Evolutionary conservation across 1,140 invertebrate species (phyloP).

Genomic region (Apis laboriosa): DNA sequence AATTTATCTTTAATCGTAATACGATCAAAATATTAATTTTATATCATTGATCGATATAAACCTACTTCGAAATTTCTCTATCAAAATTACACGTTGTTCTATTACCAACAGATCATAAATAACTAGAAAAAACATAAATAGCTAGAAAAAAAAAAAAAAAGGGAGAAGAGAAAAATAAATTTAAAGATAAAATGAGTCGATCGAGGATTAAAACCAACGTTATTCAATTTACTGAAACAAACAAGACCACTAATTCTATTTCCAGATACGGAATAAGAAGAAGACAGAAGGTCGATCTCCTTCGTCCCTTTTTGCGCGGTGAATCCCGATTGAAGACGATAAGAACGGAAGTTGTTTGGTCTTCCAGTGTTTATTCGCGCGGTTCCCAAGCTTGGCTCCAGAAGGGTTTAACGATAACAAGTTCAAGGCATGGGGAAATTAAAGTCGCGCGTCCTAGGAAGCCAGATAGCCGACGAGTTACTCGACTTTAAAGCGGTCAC

Average conservation of each 20-base stretch:
- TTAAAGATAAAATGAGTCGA: too few species aligned
- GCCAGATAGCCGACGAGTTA: slow-evolving; percentile 16
- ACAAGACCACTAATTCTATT: neutral
- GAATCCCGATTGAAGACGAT: slow-evolving; percentile 12
- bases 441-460: slow-evolving; percentile 8
- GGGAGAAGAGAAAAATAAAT: neutral
- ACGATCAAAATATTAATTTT: too few species aligned
- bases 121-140: too few species aligned
- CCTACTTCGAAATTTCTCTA: too few species aligned
- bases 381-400: neutral
- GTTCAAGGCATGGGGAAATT: slow-evolving; percentile 19
- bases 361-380: slow-evolving; percentile 8
- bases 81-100: too few species aligned
- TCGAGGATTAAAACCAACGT: neutral
- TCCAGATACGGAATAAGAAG: neutral
- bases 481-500: slow-evolving; percentile 55
- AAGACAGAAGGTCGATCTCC: neutral
- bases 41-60: too few species aligned
- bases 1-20: too few species aligned
- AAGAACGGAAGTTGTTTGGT: slow-evolving; percentile 22
- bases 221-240: slow-evolving; percentile 1
- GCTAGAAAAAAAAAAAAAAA: neutral
- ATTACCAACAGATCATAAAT: too few species aligned
- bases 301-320: neutral
- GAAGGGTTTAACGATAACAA: slow-evolving; percentile 26